Conservation (phyloP, 2,797 vertebrate species). For the Neoniphon sammara region DNA sequence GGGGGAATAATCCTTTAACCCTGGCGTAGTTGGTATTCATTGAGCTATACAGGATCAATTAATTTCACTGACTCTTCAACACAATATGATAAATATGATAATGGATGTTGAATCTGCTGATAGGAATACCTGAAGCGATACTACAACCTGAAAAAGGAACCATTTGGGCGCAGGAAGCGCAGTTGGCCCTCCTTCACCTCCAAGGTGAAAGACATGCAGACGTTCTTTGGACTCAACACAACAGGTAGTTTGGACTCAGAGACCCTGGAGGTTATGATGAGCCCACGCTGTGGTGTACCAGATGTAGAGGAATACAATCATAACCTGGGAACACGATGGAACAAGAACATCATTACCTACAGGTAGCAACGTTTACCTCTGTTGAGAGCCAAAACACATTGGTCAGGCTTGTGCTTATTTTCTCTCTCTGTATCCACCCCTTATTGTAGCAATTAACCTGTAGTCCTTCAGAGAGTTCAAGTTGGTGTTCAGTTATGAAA, state of each 20-base stretch:
- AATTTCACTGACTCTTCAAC: neutral
- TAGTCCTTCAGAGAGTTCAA: neutral
- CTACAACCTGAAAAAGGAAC: slow-evolving; percentile 76
- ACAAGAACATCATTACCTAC: slow-evolving; percentile 82
- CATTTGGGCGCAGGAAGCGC: slow-evolving; percentile 69
- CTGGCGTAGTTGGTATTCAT: neutral
- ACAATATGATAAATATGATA: slow-evolving; percentile 17
- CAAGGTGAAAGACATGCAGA: slow-evolving; percentile 85
- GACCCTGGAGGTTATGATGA: slow-evolving; percentile 79
- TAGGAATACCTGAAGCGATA: slow-evolving; percentile 82
- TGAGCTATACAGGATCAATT: neutral
- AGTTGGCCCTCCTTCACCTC: slow-evolving; percentile 75
- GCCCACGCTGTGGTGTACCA: slow-evolving; percentile 83
- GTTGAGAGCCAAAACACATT: neutral
- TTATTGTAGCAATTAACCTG: neutral
- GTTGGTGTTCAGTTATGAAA: neutral
- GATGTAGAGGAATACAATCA: slow-evolving; percentile 81
- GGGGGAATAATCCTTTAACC: neutral
- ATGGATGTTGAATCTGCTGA: slow-evolving; percentile 27
- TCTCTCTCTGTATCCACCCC: neutral
- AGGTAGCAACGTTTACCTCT: slow-evolving; percentile 64
- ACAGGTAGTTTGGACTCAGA: slow-evolving; percentile 77
- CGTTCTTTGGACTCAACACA: slow-evolving; percentile 82
- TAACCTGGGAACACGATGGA: slow-evolving; percentile 74
- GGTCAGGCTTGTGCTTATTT: neutral